phyloP scores from a whole-genome alignment of 2,888 invertebrate species.

The Azorinus chamasolen region DNA sequence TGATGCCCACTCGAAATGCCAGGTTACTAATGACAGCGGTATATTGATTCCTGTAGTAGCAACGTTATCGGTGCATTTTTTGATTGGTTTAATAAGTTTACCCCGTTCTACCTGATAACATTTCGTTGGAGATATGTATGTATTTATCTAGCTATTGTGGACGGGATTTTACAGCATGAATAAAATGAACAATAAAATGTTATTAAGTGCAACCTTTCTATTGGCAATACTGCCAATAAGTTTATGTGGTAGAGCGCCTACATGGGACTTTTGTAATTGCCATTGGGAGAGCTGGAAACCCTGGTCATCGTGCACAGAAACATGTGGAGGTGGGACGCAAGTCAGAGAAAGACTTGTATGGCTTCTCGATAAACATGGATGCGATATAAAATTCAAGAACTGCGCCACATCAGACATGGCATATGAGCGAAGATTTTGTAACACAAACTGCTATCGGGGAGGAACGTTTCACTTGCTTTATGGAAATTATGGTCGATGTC shows the following conservation, averaged over 20 bases:
- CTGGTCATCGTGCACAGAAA: constrained; percentile 9
- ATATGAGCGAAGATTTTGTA: neutral
- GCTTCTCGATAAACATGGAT: neutral
- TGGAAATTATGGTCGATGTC: neutral
- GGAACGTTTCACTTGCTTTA: neutral
- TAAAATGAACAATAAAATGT: too few relatives aligned
- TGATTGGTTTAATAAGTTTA: too few relatives aligned
- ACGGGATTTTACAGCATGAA: too few relatives aligned
- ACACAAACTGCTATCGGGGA: constrained; percentile 5
- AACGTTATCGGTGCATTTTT: too few relatives aligned
- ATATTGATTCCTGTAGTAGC: too few relatives aligned
- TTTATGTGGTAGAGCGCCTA: neutral
- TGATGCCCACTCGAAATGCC: too few relatives aligned
- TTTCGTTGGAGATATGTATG: too few relatives aligned
- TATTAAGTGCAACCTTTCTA: too few relatives aligned
- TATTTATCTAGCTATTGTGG: too few relatives aligned
- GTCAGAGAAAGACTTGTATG: neutral
- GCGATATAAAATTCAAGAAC: neutral
- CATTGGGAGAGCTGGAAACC: constrained; percentile 5
- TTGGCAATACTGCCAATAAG: too few relatives aligned
- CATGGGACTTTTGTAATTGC: constrained; percentile 8
- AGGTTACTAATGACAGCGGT: too few relatives aligned
- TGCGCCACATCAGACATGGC: neutral
- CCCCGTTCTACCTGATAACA: too few relatives aligned
- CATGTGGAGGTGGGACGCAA: constrained; percentile 5